Conservation (phyloP, 2,888 invertebrate species). For the Idaea straminata region DNA sequence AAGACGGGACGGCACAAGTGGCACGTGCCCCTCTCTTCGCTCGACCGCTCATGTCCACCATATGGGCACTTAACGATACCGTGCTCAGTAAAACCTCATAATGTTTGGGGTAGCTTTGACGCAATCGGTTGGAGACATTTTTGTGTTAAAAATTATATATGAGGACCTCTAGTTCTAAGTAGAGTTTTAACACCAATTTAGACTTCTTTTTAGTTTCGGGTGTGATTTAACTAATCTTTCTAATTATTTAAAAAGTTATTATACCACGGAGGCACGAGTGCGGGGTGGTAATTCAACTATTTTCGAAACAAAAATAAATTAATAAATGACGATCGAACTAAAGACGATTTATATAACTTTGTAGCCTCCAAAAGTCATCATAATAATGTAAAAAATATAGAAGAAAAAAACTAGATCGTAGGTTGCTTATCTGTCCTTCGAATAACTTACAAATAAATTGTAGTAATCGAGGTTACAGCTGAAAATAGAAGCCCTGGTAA, state of each 20-base stretch:
- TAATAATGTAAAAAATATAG: too few relatives aligned
- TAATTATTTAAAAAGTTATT: too few relatives aligned
- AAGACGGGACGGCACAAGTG: slow-evolving; percentile 52
- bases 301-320: too few relatives aligned
- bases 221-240: too few relatives aligned
- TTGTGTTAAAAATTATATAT: neutral
- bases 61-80: slow-evolving; percentile 47
- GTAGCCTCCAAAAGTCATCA: too few relatives aligned
- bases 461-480: too few relatives aligned
- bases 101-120: slow-evolving; percentile 22
- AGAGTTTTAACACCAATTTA: neutral
- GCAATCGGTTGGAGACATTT: neutral
- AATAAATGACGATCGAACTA: too few relatives aligned
- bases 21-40: slow-evolving; percentile 39
- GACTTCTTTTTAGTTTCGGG: neutral
- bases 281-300: too few relatives aligned
- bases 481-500: too few relatives aligned
- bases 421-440: neutral
- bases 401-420: neutral
- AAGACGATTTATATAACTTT: too few relatives aligned
- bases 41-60: slow-evolving; percentile 51
- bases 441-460: too few relatives aligned
- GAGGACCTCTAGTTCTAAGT: neutral
- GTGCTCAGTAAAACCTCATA: slow-evolving; percentile 37
- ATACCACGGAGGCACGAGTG: too few relatives aligned